Evolutionary conservation across 2,888 invertebrate genomes (phyloP), one percentile per base, ranked within the genome.

Genomic region (Merodon equestris): DNA sequence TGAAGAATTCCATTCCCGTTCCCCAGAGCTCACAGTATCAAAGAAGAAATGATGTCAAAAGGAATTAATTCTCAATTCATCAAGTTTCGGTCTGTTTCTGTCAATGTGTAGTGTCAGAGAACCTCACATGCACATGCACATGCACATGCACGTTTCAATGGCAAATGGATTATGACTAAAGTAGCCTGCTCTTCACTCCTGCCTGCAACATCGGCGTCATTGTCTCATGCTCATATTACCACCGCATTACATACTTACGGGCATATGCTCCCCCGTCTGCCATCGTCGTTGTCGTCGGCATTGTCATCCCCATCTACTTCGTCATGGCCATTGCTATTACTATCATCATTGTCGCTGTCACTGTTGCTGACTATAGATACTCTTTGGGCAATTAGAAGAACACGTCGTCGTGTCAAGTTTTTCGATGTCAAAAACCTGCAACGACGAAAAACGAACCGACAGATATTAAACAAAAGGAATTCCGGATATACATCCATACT

Each of bases 11-110:
- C 45, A 18, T 13, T 19, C 36, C 61, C 34, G 42, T 38, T 19
- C 19, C 4, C 45, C 53, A 42, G 13, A 36, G 13, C 3, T 14
- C 27, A 19, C 9, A 14, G 42, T 44, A 71, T 61, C 50, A 71
- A 71, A 63, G 71, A 84, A 27, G 2, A 27, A 84, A 84, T 83
- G 82, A 84, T 87, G 88, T 87, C 87, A 86, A 84, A 71, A 86
- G 85, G 85, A 86, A 87, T 87, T 87, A 86, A 86, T 87, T 86
- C 86, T 86, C 86, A 87, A 87, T 87, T 86, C 87, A 87, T 87
- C 86, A 87, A 86, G 86, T 87, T 87, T 87, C 85, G 85, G 84
- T 84, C 79, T 83, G 82, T 79, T 82, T 74, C 54, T 63, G 81
- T 61, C 66, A 71, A 51, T 68, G 54, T 70, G 48, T 42, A 19